phyloP scores from a whole-genome alignment of 1,140 invertebrate genomes.

The Subanguina moxae region DNA sequence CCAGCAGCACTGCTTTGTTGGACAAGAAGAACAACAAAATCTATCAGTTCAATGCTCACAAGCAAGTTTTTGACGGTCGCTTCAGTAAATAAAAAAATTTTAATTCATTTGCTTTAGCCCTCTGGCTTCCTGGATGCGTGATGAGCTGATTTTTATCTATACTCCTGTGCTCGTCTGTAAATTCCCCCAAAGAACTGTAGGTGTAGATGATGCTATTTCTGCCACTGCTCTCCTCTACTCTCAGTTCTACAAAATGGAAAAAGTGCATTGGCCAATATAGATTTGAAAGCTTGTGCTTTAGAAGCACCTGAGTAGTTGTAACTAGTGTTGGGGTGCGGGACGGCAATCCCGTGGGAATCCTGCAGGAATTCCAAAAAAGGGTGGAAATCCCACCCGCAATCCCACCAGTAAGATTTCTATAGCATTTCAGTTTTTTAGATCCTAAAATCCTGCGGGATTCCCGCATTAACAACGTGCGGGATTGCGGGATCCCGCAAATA shows the following conservation, averaged over 20 bases:
- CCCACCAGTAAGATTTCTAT: too few relatives aligned
- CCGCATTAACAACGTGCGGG: too few relatives aligned
- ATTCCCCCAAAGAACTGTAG: conserved; percentile 62
- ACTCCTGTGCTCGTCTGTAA: conserved; percentile 64
- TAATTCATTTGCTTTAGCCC: conserved; percentile 48
- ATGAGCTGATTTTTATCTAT: conserved; percentile 61
- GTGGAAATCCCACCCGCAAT: too few relatives aligned
- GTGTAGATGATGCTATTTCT: conserved; percentile 63
- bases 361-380: too few relatives aligned
- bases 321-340: too few relatives aligned
- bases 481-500: too few relatives aligned
- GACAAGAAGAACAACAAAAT: conserved; percentile 59
- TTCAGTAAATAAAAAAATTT: too few relatives aligned
- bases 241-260: conserved; percentile 51
- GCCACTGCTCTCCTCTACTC: conserved; percentile 63
- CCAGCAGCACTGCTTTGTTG: conserved; percentile 43
- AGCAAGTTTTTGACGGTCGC: conserved; percentile 32
- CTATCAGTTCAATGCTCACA: conserved; percentile 60
- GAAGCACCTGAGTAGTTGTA: too few relatives aligned
- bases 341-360: too few relatives aligned
- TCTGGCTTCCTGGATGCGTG: conserved; percentile 60
- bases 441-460: too few relatives aligned
- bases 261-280: conserved; percentile 6
- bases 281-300: not conserved
- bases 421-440: too few relatives aligned